Evolutionary conservation across 2,888 invertebrate genomes (phyloP).

Genomic region (Latrodectus elegans): DNA sequence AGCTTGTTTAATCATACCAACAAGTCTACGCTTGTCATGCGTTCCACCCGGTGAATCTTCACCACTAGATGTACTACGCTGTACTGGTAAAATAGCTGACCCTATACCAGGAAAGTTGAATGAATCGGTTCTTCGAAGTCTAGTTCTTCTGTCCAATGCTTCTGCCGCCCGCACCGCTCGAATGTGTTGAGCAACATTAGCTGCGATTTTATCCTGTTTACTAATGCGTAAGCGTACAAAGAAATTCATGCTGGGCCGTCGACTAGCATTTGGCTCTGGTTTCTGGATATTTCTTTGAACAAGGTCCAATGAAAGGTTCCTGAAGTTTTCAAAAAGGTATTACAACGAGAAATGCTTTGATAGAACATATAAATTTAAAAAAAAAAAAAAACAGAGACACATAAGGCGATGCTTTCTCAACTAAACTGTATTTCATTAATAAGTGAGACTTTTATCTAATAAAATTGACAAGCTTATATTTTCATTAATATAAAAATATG

Average conservation of each 20-base stretch:
- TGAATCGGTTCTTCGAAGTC: slow-evolving; percentile 59
- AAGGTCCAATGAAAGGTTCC: slow-evolving; percentile 71
- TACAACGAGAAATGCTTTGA: background rate
- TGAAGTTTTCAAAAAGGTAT: slow-evolving; percentile 6
- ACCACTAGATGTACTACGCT: slow-evolving; percentile 67
- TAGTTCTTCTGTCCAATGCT: slow-evolving; percentile 71
- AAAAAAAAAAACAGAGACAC: too few relatives aligned
- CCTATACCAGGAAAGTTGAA: slow-evolving; percentile 43
- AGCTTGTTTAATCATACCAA: slow-evolving; percentile 64
- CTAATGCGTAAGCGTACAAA: slow-evolving; percentile 70
- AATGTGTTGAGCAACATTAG: slow-evolving; percentile 71
- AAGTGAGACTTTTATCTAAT: too few relatives aligned
- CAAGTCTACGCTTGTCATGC: slow-evolving; percentile 59
- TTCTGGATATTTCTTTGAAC: slow-evolving; percentile 62
- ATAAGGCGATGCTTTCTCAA: too few relatives aligned
- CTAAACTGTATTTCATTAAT: too few relatives aligned
- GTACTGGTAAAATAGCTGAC: slow-evolving; percentile 49
- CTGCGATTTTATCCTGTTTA: slow-evolving; percentile 71
- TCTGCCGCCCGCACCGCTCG: slow-evolving; percentile 71
- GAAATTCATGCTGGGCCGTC: slow-evolving; percentile 68
- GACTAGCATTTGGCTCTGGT: slow-evolving; percentile 22
- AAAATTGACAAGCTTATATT: too few relatives aligned
- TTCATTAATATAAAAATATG: too few relatives aligned
- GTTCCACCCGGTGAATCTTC: slow-evolving; percentile 54
- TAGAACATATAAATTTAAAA: too few relatives aligned